These are phyloP conservation scores for Acipenser oxyrinchus DNA, from an alignment of 2,797 vertebrate species.

Conservation along the genomic window DNA sequence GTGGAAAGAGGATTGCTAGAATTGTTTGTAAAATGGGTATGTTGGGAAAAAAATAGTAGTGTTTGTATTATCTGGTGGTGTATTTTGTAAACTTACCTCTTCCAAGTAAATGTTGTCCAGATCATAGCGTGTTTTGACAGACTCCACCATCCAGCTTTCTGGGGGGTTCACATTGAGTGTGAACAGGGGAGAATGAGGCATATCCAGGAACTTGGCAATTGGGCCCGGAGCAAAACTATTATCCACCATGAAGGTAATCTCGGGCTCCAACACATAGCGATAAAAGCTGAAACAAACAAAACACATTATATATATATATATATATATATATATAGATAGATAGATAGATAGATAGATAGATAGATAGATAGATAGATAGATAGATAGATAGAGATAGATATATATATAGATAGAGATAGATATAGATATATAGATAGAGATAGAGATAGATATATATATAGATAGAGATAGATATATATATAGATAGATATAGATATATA, in stretches of 20 bases:
- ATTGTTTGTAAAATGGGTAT: too few species aligned
- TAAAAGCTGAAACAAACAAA: conserved; percentile 73
- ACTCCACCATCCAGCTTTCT: conserved; percentile 98
- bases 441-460: not conserved
- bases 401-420: not conserved
- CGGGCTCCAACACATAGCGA: conserved; percentile 87
- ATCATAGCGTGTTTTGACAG: conserved; percentile 87
- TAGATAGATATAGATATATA: too few species aligned
- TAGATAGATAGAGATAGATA: too few species aligned
- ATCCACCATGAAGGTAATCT: conserved; percentile 76
- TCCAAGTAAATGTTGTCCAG: conserved; percentile 96
- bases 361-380: too few species aligned
- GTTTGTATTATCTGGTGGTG: too few species aligned
- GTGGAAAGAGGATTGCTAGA: too few species aligned
- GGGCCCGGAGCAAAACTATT: conserved; percentile 76
- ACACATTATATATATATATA: not conserved
- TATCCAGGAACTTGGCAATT: conserved; percentile 89
- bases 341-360: too few species aligned
- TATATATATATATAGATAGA: not conserved
- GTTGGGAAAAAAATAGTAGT: too few species aligned
- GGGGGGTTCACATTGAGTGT: conserved; percentile 92
- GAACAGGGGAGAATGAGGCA: conserved; percentile 92
- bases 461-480: too few species aligned
- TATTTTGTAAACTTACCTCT: conserved; percentile 63
- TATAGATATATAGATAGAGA: not conserved